Evolutionary conservation across 2,113 vertebrate genomes (phyloP).

Genomic region (Crotalus helleri): DNA sequence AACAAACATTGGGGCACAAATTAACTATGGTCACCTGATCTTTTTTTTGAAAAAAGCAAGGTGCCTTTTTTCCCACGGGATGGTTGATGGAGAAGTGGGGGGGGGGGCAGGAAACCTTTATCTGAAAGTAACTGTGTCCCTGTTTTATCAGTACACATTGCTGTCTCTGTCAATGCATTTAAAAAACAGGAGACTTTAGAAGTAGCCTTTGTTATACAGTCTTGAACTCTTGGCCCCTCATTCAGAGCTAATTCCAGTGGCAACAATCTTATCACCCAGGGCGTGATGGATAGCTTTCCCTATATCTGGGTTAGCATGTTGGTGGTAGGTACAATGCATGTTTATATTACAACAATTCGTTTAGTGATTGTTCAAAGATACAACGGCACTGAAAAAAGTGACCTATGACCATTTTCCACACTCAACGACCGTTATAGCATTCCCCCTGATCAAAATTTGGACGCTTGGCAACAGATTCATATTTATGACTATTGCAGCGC

Average conservation of each 20-base stretch:
- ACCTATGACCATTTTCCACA: not conserved
- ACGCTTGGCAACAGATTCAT: not conserved
- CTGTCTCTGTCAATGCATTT: not conserved
- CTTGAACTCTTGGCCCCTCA: not conserved
- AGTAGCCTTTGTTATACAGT: not conserved
- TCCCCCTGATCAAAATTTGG: not conserved
- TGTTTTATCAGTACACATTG: not conserved
- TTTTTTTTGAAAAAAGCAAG: constrained; percentile 38
- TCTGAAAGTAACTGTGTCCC: not conserved
- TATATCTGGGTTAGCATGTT: not conserved
- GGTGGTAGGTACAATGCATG: not conserved
- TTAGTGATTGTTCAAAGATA: not conserved
- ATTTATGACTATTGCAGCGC: not conserved
- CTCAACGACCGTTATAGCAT: not conserved
- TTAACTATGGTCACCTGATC: constrained; percentile 34
- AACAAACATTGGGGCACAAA: constrained; percentile 53
- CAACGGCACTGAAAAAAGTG: not conserved
- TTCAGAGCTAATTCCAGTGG: not conserved
- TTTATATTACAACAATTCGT: not conserved
- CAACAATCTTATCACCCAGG: not conserved
- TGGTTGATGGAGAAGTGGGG: not conserved
- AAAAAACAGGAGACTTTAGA: not conserved
- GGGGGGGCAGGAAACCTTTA: constrained; percentile 43
- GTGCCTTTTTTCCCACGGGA: constrained; percentile 62
- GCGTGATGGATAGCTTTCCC: not conserved